Percentiles rank a stretch among this genome's conserved stretches.
These are phyloP conservation scores for Lithobates pipiens DNA, from an alignment of 2,797 vertebrate genomes.

Conservation along the genomic window DNA sequence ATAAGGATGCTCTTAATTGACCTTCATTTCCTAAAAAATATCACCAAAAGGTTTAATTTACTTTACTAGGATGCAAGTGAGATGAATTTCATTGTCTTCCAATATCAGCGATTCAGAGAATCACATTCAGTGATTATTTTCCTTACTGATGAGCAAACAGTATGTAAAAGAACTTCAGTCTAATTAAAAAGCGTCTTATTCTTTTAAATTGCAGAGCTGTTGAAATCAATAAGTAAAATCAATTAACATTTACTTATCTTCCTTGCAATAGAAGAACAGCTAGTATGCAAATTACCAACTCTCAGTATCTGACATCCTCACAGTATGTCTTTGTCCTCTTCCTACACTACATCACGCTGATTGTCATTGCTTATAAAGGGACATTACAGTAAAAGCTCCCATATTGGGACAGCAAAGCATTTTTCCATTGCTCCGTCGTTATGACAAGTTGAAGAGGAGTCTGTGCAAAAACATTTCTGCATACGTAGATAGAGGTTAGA, in stretches of 20 bases:
- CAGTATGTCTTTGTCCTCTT: neutral
- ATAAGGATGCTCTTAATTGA: neutral
- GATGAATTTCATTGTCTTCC: neutral
- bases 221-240: neutral
- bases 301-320: no score
- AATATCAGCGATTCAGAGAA: neutral
- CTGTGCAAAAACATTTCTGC: no score
- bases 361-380: neutral
- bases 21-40: constrained; percentile 1
- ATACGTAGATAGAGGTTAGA: no score
- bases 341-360: neutral
- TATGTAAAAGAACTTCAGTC: neutral
- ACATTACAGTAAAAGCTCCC: neutral
- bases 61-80: neutral
- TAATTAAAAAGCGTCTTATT: neutral
- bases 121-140: neutral
- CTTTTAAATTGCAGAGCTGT: neutral
- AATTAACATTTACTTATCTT: neutral
- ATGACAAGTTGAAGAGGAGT: neutral
- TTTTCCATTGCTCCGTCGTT: neutral
- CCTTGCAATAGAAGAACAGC: neutral
- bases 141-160: neutral
- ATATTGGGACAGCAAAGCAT: neutral
- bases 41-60: neutral
- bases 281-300: neutral